Evolutionary conservation across 2,888 invertebrate genomes (phyloP).

Genomic region (Platycheirus rosarum): DNA sequence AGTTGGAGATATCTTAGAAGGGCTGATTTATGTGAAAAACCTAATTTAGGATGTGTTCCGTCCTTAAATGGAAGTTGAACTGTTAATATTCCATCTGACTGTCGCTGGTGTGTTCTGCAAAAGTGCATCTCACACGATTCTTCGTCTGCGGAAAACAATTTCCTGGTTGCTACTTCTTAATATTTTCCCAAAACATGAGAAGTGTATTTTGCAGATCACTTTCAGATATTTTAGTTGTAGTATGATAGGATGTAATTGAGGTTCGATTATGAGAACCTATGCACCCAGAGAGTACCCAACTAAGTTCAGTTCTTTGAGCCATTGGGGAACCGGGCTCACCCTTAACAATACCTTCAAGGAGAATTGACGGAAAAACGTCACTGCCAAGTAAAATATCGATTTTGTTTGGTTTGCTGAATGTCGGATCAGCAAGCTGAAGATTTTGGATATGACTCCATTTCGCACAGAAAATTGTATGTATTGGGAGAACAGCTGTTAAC

Average conservation of each 20-base stretch:
- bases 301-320: slow-evolving; percentile 23
- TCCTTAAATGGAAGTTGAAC: slow-evolving; percentile 32
- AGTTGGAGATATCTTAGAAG: too few relatives aligned
- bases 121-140: slow-evolving; percentile 16
- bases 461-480: not conserved
- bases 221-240: slow-evolving; percentile 2
- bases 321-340: slow-evolving; percentile 12
- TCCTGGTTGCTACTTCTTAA: slow-evolving; percentile 1
- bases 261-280: not conserved
- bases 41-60: too few relatives aligned
- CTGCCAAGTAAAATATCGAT: slow-evolving; percentile 13
- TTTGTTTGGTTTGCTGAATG: slow-evolving; percentile 1
- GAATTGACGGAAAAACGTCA: slow-evolving; percentile 2
- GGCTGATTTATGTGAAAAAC: too few relatives aligned
- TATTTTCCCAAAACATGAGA: slow-evolving; percentile 24
- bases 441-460: slow-evolving; percentile 15
- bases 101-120: slow-evolving; percentile 16
- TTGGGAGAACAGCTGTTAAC: slow-evolving; percentile 3
- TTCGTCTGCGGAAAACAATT: slow-evolving; percentile 7
- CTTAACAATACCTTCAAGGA: slow-evolving; percentile 15
- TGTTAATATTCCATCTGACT: not conserved
- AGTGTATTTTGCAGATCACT: not conserved
- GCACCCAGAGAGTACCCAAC: not conserved
- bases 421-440: slow-evolving; percentile 4
- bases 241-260: not conserved